Conservation (phyloP, 1,140 invertebrate genomes). For the Planococcus citri region DNA sequence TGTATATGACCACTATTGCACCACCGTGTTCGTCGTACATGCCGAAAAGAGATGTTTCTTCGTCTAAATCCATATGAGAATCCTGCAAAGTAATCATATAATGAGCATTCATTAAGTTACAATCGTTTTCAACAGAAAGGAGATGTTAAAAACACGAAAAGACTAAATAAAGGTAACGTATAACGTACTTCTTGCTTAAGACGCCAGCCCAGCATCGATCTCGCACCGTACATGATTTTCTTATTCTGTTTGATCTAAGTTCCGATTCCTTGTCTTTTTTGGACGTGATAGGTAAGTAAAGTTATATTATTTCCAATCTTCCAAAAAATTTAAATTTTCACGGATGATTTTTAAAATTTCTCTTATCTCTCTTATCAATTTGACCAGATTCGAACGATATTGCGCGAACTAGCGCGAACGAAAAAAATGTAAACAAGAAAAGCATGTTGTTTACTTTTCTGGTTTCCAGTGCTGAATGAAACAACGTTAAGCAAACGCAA, state of each 20-base stretch:
- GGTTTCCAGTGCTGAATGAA: no score
- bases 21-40: constrained; percentile 98
- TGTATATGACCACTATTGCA: constrained; percentile 85
- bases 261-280: constrained; percentile 72
- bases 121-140: neutral
- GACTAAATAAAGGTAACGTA: neutral
- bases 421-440: no score
- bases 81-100: constrained; percentile 52
- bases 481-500: no score
- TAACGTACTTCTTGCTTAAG: constrained; percentile 80
- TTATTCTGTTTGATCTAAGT: constrained; percentile 60
- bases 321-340: no score
- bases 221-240: constrained; percentile 66
- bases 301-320: no score
- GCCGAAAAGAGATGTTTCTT: constrained; percentile 73
- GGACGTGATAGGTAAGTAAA: constrained; percentile 83
- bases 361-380: no score
- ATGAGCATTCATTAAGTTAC: neutral
- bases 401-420: no score
- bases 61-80: constrained; percentile 86
- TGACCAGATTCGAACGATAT: no score
- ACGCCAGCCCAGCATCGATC: constrained; percentile 97
- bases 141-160: neutral
- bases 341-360: no score
- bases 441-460: no score